A percentile compares a stretch with the other conserved stretches of the same genome.
phyloP scores from a whole-genome alignment of 2,113 vertebrate species.

The Epinephelus cyanopodus region DNA sequence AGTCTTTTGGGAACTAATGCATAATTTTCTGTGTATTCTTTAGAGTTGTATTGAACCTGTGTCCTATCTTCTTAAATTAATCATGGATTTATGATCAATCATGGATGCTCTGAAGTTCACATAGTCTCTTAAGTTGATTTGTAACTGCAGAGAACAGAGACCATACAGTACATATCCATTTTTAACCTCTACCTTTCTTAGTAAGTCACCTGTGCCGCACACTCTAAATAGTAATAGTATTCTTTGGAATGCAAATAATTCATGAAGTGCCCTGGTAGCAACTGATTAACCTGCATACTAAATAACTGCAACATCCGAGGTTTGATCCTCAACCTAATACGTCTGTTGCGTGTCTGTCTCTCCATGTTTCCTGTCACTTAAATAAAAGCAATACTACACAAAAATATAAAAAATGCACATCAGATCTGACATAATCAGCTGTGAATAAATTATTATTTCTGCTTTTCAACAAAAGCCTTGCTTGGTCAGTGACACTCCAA shows the following conservation, averaged over 20 bases:
- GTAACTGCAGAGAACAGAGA: background rate
- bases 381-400: background rate
- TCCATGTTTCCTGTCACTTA: background rate
- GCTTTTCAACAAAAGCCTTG: background rate
- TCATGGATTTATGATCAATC: conserved; percentile 29
- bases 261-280: background rate
- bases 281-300: background rate
- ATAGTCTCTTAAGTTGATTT: background rate
- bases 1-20: background rate
- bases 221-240: background rate
- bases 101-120: conserved; percentile 21
- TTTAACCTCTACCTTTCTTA: conserved; percentile 7
- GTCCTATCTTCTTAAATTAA: conserved; percentile 16
- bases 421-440: background rate
- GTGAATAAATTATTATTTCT: background rate
- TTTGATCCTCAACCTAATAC: background rate
- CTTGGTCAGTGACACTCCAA: background rate
- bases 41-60: conserved; percentile 14
- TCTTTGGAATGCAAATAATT: background rate
- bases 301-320: background rate
- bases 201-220: background rate
- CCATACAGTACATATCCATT: background rate
- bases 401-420: background rate
- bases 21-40: conserved; percentile 29
- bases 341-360: background rate